Percentiles rank a stretch among this genome's conserved stretches.
Evolutionary conservation across 2,888 invertebrate species (phyloP).

Genomic region (Orthosia gracilis): DNA sequence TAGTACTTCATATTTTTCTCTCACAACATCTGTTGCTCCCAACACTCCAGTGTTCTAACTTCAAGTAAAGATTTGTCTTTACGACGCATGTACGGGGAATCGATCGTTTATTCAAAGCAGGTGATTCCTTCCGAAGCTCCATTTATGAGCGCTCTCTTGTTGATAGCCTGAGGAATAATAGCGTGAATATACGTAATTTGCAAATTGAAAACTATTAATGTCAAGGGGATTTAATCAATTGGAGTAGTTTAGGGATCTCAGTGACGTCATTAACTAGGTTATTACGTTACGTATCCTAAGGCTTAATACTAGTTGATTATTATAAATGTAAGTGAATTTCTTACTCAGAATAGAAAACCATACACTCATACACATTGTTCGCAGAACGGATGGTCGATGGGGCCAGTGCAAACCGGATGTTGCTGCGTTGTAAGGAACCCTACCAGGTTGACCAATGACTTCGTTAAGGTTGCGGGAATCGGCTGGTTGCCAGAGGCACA

Average conservation of each 20-base stretch:
- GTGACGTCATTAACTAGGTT: not conserved
- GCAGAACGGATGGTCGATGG: too few species aligned
- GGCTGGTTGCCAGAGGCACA: too few species aligned
- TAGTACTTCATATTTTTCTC: not conserved
- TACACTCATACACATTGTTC: too few species aligned
- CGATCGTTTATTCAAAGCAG: constrained; percentile 87
- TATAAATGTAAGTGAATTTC: too few species aligned
- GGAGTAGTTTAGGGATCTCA: not conserved
- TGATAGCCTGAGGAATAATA: constrained; percentile 64
- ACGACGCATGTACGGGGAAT: constrained; percentile 74
- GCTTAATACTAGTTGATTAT: not conserved
- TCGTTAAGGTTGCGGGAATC: too few species aligned
- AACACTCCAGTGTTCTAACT: constrained; percentile 47
- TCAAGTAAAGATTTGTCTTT: constrained; percentile 74
- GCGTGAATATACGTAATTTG: constrained; percentile 60
- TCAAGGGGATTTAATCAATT: constrained; percentile 18
- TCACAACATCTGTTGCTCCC: constrained; percentile 27
- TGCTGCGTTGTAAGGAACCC: too few species aligned
- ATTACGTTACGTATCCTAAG: not conserved
- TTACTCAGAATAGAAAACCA: too few species aligned
- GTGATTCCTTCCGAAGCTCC: constrained; percentile 76
- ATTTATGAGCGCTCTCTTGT: constrained; percentile 75
- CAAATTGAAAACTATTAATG: constrained; percentile 71
- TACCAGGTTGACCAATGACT: too few species aligned
- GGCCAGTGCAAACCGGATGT: too few species aligned